These are phyloP conservation scores for Bombus confusus DNA, from an alignment of 1,140 invertebrate genomes.

Conservation along the genomic window DNA sequence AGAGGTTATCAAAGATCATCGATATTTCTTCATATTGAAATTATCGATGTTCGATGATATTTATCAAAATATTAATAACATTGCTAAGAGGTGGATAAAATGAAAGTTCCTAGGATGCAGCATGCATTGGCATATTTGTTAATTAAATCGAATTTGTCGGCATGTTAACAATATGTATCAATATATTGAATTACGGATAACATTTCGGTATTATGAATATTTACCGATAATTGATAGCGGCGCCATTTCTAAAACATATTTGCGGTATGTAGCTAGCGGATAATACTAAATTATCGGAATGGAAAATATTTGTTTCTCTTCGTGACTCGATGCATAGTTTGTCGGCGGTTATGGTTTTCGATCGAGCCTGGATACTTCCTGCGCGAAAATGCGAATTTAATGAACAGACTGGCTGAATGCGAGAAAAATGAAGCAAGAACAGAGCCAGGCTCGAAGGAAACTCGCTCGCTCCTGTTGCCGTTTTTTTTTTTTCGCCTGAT, in stretches of 20 bases:
- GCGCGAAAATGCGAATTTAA: slow-evolving; percentile 36
- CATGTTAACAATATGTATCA: background rate
- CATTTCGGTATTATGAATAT: background rate
- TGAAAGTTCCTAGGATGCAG: no score
- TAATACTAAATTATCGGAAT: slow-evolving; percentile 1
- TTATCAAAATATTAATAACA: no score
- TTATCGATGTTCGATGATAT: no score
- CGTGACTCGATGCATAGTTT: background rate
- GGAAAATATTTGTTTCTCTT: slow-evolving; percentile 6
- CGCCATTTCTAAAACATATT: background rate
- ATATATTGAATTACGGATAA: background rate
- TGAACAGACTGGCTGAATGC: slow-evolving; percentile 11
- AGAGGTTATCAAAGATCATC: background rate
- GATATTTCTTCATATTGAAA: background rate
- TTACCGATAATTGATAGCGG: background rate
- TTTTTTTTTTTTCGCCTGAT: background rate
- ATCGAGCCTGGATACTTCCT: background rate
- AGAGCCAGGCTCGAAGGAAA: background rate
- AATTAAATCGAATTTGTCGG: background rate
- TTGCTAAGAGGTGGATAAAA: no score
- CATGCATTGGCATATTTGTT: no score
- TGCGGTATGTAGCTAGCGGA: background rate
- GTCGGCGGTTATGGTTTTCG: slow-evolving; percentile 11
- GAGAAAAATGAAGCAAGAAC: slow-evolving; percentile 14
- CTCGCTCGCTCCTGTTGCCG: background rate